Percentiles rank a stretch among this genome's conserved stretches.
Evolutionary conservation across 2,888 invertebrate genomes (phyloP).

Genomic region (Nymphalis urticae): DNA sequence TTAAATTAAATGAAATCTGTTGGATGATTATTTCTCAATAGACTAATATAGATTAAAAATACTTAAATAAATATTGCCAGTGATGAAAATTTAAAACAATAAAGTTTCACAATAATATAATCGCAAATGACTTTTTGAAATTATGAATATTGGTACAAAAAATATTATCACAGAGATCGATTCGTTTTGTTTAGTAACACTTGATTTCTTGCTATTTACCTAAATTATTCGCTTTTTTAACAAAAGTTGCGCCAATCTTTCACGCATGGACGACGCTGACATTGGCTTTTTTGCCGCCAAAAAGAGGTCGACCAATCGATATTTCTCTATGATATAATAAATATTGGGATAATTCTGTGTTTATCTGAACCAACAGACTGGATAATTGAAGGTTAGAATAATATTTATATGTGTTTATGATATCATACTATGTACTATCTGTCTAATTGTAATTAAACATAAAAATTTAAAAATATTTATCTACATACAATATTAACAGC

Average conservation of each 20-base stretch:
- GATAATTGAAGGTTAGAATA: constrained; percentile 34
- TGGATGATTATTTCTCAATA: no score
- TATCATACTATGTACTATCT: constrained; percentile 6
- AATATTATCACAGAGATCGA: constrained; percentile 48
- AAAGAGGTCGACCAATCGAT: constrained; percentile 53
- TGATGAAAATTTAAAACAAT: constrained; percentile 4
- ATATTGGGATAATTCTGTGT: constrained; percentile 31
- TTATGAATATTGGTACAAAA: constrained; percentile 49
- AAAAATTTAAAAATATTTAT: no score
- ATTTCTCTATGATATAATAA: constrained; percentile 49
- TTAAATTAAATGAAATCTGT: no score
- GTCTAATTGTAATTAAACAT: not conserved
- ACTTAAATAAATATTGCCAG: not conserved
- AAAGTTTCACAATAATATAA: constrained; percentile 29
- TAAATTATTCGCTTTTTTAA: constrained; percentile 76
- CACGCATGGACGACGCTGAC: constrained; percentile 74
- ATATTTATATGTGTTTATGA: constrained; percentile 4
- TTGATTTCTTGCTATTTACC: constrained; percentile 79
- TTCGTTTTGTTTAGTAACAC: constrained; percentile 61
- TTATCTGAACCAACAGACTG: constrained; percentile 36
- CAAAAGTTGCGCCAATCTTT: constrained; percentile 70
- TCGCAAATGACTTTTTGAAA: constrained; percentile 36
- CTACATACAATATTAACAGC: no score
- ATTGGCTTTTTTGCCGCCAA: constrained; percentile 74
- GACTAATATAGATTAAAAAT: not conserved